Conservation (phyloP, 2,888 invertebrate species). For the Sycophila texana region DNA sequence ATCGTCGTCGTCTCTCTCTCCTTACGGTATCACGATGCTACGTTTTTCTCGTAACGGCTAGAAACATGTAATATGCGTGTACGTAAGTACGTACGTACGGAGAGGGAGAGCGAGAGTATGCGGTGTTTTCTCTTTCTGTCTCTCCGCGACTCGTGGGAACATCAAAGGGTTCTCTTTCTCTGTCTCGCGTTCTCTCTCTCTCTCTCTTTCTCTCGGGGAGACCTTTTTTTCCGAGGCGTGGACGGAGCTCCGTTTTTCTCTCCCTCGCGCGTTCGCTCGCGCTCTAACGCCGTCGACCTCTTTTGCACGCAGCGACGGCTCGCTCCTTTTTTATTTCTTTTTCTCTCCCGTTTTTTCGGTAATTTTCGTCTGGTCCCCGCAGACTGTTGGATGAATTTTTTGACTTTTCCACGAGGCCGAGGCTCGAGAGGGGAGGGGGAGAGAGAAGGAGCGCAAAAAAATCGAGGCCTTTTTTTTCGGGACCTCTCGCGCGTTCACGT, state of each 20-base stretch:
- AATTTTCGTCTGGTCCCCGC: neutral
- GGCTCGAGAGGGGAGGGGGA: slow-evolving; percentile 14
- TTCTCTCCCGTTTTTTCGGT: neutral
- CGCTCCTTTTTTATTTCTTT: slow-evolving; percentile 24
- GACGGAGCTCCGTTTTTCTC: slow-evolving; percentile 47
- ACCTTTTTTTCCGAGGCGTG: slow-evolving; percentile 31
- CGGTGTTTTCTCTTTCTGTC: slow-evolving; percentile 52
- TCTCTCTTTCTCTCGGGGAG: slow-evolving; percentile 26
- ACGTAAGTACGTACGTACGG: slow-evolving; percentile 22
- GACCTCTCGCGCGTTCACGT: slow-evolving; percentile 26
- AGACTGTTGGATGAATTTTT: slow-evolving; percentile 21
- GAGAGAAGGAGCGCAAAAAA: slow-evolving; percentile 23
- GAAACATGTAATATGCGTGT: slow-evolving; percentile 5
- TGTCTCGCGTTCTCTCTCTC: slow-evolving; percentile 49
- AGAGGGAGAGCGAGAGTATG: slow-evolving; percentile 19
- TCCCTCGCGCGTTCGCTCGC: slow-evolving; percentile 19
- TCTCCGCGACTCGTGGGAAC: slow-evolving; percentile 51
- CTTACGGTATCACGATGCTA: neutral
- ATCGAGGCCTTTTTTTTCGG: slow-evolving; percentile 40
- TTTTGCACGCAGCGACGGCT: slow-evolving; percentile 41
- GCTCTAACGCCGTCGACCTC: slow-evolving; percentile 48
- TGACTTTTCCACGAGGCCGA: slow-evolving; percentile 24
- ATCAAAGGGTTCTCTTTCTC: slow-evolving; percentile 57
- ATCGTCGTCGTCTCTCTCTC: neutral
- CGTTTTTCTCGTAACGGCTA: neutral